A percentile compares a stretch with the other conserved stretches of the same genome.
Evolutionary conservation across 2,888 invertebrate genomes (phyloP).

Genomic region (Leucophora obtusa): DNA sequence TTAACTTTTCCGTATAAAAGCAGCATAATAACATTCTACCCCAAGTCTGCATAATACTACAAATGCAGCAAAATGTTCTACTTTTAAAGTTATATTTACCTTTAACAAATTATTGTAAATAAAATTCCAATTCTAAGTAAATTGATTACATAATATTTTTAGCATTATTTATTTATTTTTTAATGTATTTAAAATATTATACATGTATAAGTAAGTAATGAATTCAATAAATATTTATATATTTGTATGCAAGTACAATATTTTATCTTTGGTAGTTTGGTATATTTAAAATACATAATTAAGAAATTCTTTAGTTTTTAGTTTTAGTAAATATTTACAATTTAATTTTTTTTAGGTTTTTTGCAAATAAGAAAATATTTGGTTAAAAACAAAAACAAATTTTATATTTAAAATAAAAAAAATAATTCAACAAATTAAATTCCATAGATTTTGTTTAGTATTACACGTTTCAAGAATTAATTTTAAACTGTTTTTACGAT

Average conservation of each 20-base stretch:
- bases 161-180: slow-evolving; percentile 26
- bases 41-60: too few relatives aligned
- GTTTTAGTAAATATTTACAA: slow-evolving; percentile 32
- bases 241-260: slow-evolving; percentile 5
- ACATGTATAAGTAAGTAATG: slow-evolving; percentile 35
- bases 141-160: slow-evolving; percentile 15
- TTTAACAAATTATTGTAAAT: background rate
- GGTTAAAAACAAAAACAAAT: background rate
- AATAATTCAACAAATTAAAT: background rate
- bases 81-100: too few relatives aligned
- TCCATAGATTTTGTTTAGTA: background rate
- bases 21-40: too few relatives aligned
- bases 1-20: too few relatives aligned
- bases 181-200: slow-evolving; percentile 33
- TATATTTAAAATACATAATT: slow-evolving; percentile 16
- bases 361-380: background rate
- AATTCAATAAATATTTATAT: slow-evolving; percentile 27
- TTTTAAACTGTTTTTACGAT: background rate
- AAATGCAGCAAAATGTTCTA: too few relatives aligned
- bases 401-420: background rate
- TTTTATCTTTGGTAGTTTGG: background rate
- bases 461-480: background rate
- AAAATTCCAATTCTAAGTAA: slow-evolving; percentile 18
- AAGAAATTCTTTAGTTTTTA: slow-evolving; percentile 8
- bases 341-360: background rate